Conservation (phyloP, 2,797 vertebrate species). For the Schizopygopsis malacanthus region DNA sequence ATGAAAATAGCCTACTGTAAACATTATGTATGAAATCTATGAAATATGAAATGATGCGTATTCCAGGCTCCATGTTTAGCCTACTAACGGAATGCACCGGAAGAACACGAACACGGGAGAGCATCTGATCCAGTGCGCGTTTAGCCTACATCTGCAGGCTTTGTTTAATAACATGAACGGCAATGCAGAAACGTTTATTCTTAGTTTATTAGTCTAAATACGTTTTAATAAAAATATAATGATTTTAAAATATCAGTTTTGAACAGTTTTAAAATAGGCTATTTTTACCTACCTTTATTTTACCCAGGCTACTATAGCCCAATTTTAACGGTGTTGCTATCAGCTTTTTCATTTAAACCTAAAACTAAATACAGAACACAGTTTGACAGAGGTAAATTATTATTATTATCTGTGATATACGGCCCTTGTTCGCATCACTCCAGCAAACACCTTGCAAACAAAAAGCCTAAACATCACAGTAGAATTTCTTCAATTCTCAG, state of each 20-base stretch:
- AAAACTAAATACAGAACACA: neutral
- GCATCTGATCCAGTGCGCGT: conserved; percentile 7
- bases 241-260: neutral
- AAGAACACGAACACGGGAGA: conserved; percentile 35
- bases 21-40: neutral
- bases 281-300: no score
- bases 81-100: conserved; percentile 49
- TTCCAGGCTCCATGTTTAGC: conserved; percentile 4
- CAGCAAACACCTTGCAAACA: neutral
- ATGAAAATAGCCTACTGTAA: neutral
- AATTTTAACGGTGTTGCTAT: neutral
- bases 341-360: neutral
- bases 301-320: neutral
- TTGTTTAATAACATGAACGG: neutral
- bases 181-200: neutral
- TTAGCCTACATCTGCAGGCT: neutral
- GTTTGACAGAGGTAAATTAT: neutral
- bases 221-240: neutral
- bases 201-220: neutral
- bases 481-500: conserved; percentile 32
- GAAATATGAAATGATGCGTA: neutral
- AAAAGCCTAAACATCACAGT: conserved; percentile 13
- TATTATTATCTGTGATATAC: neutral
- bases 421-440: neutral
- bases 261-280: neutral